Conservation (phyloP, 2,113 vertebrate genomes). For the Mesembrinibis cayennensis region DNA sequence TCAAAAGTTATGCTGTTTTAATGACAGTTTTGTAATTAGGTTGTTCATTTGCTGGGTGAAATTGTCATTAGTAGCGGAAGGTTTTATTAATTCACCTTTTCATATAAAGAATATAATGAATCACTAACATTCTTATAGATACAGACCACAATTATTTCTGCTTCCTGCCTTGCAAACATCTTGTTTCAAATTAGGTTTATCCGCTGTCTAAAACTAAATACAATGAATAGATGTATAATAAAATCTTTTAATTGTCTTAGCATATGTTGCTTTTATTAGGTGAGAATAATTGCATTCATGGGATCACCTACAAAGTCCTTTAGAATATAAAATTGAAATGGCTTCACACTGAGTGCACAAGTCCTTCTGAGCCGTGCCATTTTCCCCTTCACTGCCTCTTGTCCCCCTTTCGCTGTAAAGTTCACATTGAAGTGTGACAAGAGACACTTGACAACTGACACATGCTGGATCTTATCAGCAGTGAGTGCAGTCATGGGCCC, state of each 20-base stretch:
- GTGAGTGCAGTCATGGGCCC: slow-evolving; percentile 83
- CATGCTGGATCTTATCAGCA: slow-evolving; percentile 89
- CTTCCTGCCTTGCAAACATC: slow-evolving; percentile 39
- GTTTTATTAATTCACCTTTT: slow-evolving; percentile 50
- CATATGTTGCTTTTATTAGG: slow-evolving; percentile 99
- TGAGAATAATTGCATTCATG: slow-evolving; percentile 99
- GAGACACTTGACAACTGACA: slow-evolving; percentile 87
- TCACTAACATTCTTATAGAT: background rate
- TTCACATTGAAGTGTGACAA: slow-evolving; percentile 93
- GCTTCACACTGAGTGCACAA: slow-evolving; percentile 99
- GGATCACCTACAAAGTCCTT: slow-evolving; percentile 98
- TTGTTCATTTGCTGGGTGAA: slow-evolving; percentile 40
- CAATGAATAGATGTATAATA: slow-evolving; percentile 96
- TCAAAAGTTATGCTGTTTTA: slow-evolving; percentile 24
- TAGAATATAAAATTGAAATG: slow-evolving; percentile 97
- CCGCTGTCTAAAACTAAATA: slow-evolving; percentile 77
- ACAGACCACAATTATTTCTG: slow-evolving; percentile 27
- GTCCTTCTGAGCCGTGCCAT: slow-evolving; percentile 92
- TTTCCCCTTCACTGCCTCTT: slow-evolving; percentile 96
- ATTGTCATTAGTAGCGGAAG: slow-evolving; percentile 32
- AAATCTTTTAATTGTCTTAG: slow-evolving; percentile 99
- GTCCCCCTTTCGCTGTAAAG: slow-evolving; percentile 85
- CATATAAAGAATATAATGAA: slow-evolving; percentile 26
- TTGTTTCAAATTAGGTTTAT: slow-evolving; percentile 54
- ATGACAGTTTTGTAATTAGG: slow-evolving; percentile 43